phyloP scores from a whole-genome alignment of 2,797 vertebrate species.

The Liparis tanakae region DNA sequence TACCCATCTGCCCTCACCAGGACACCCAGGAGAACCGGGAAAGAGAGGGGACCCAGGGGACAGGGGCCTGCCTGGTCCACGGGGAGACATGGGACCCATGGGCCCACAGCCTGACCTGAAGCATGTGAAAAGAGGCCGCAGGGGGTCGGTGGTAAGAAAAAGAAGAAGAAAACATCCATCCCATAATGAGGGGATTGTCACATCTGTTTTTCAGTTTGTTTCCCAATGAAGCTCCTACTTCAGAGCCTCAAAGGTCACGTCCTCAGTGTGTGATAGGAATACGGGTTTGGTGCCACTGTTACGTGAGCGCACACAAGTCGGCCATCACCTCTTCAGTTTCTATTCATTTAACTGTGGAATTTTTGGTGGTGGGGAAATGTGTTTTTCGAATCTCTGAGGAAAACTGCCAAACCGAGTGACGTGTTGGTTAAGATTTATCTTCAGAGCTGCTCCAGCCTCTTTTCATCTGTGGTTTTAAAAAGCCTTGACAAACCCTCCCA shows the following conservation, averaged over 20 bases:
- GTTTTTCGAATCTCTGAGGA: background rate
- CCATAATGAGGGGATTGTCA: background rate
- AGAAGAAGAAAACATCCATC: background rate
- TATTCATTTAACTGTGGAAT: background rate
- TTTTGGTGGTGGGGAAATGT: background rate
- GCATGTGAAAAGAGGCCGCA: constrained; percentile 82
- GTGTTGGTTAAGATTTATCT: background rate
- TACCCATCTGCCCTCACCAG: constrained; percentile 51
- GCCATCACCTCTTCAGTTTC: background rate
- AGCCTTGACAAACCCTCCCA: background rate
- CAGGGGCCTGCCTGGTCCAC: constrained; percentile 75
- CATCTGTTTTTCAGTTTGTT: background rate
- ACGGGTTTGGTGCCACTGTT: background rate
- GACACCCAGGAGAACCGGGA: constrained; percentile 80
- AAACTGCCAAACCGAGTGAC: background rate
- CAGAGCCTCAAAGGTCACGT: background rate
- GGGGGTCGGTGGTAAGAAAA: constrained; percentile 82
- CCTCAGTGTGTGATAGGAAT: background rate
- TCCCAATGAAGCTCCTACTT: background rate
- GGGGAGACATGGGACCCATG: constrained; percentile 86
- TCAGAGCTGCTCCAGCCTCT: background rate
- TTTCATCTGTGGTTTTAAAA: background rate
- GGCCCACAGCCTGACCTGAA: constrained; percentile 81
- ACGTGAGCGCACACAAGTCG: background rate
- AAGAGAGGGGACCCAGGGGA: constrained; percentile 75